Conservation (phyloP, 2,888 invertebrate genomes). For the Lepidocyrtoides sp. region DNA sequence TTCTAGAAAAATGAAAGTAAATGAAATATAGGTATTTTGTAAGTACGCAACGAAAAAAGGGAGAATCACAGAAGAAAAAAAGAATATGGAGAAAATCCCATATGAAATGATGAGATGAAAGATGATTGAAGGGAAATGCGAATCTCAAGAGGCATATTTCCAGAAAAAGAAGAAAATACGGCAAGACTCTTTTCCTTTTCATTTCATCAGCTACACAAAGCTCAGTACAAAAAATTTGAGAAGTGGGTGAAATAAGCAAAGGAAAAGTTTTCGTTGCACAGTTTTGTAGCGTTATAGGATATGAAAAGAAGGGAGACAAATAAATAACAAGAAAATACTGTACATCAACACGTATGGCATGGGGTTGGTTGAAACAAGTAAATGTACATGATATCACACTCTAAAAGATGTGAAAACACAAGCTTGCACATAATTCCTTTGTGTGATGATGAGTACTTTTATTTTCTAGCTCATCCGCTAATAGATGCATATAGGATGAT, state of each 20-base stretch:
- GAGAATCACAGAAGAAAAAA: not conserved
- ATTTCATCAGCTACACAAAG: not conserved
- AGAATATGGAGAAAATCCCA: slow-evolving; percentile 2
- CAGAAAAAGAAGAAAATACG: slow-evolving; percentile 20
- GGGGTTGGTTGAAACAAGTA: not conserved
- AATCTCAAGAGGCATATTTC: slow-evolving; percentile 58
- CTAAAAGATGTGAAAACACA: slow-evolving; percentile 10
- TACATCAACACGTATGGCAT: not conserved
- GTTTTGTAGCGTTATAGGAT: not conserved
- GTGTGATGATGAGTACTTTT: slow-evolving; percentile 4
- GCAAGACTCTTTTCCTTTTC: not conserved
- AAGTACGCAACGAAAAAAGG: too few species aligned
- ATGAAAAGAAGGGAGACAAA: not conserved
- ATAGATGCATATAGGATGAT: not conserved
- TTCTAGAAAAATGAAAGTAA: too few species aligned
- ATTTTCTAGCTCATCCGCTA: slow-evolving; percentile 10
- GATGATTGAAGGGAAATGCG: slow-evolving; percentile 76
- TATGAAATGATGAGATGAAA: slow-evolving; percentile 72
- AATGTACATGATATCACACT: not conserved
- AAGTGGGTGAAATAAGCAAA: not conserved
- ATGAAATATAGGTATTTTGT: too few species aligned
- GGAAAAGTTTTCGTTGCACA: not conserved
- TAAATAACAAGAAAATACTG: not conserved
- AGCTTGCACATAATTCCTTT: slow-evolving; percentile 7
- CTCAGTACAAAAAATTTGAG: not conserved